Evolutionary conservation across 2,797 vertebrate genomes (phyloP).

Genomic region (Lepus townsendii): DNA sequence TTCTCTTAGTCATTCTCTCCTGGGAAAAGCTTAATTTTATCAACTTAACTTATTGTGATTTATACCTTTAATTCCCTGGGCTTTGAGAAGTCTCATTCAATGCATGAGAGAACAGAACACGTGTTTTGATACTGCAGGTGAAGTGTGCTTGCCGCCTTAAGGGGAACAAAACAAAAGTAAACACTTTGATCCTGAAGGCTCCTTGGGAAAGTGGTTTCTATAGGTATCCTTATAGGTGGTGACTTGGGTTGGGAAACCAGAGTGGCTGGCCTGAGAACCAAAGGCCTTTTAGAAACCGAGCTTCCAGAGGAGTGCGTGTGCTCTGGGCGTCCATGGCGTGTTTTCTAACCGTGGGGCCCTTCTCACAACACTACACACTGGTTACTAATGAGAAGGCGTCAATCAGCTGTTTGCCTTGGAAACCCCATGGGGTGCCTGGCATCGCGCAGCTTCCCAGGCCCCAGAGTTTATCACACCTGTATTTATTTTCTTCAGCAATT

Average conservation of each 20-base stretch:
- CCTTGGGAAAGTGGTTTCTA: constrained; percentile 19
- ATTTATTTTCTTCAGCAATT: constrained; percentile 56
- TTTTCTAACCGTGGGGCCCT: background rate
- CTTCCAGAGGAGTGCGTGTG: background rate
- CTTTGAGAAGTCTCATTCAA: constrained; percentile 68
- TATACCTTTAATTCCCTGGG: constrained; percentile 72
- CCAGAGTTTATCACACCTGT: background rate
- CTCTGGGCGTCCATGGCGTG: background rate
- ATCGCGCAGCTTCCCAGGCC: background rate
- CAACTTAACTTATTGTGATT: constrained; percentile 73
- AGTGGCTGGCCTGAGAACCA: background rate
- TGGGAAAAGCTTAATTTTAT: constrained; percentile 76
- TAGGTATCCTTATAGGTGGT: background rate
- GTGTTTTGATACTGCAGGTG: constrained; percentile 43
- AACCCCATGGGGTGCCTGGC: background rate
- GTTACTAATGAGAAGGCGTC: background rate
- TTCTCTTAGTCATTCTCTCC: constrained; percentile 70
- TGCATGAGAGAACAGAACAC: constrained; percentile 59
- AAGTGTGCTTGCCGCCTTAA: constrained; percentile 59
- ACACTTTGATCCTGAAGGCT: background rate
- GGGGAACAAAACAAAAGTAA: constrained; percentile 69
- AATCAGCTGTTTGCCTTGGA: background rate
- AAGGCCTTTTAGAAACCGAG: background rate
- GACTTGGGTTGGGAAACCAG: constrained; percentile 55
- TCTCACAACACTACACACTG: background rate